Percentiles rank a stretch among this genome's conserved stretches.
Evolutionary conservation across 1,140 invertebrate genomes (phyloP).

Genomic region (Platorchestia sp.): DNA sequence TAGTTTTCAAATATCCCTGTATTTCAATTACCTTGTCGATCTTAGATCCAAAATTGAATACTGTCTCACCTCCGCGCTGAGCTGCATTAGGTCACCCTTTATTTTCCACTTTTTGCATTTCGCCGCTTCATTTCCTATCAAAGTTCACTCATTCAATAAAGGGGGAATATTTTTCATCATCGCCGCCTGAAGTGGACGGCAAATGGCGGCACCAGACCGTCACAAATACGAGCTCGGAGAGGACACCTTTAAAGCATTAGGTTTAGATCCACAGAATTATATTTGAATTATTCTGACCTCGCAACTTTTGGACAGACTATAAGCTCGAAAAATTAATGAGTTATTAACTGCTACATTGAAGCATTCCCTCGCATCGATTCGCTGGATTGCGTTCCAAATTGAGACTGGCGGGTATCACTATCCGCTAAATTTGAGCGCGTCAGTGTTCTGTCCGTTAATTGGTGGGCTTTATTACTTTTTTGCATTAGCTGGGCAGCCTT

Average conservation of each 20-base stretch:
- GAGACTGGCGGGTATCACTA: not conserved
- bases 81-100: not conserved
- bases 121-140: not conserved
- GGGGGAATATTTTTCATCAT: not conserved
- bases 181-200: not conserved
- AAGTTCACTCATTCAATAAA: not conserved
- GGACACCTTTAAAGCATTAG: conserved; percentile 53
- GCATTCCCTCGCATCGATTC: not conserved
- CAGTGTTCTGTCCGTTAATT: not conserved
- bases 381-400: not conserved
- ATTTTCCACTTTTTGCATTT: not conserved
- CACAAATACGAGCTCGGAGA: not conserved
- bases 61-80: not conserved
- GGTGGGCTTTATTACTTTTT: not conserved
- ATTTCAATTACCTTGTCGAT: not conserved
- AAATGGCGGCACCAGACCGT: not conserved
- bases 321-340: not conserved
- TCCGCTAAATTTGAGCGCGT: not conserved
- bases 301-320: not conserved
- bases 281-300: conserved; percentile 15
- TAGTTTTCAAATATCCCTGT: not conserved
- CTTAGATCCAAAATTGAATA: not conserved
- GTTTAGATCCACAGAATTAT: conserved; percentile 2
- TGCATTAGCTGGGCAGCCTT: too few species aligned
- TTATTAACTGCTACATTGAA: conserved; percentile 38